A percentile compares a stretch with the other conserved stretches of the same genome.
Evolutionary conservation across 2,797 vertebrate species (phyloP).

Genomic region (Cossypha niveicapilla): DNA sequence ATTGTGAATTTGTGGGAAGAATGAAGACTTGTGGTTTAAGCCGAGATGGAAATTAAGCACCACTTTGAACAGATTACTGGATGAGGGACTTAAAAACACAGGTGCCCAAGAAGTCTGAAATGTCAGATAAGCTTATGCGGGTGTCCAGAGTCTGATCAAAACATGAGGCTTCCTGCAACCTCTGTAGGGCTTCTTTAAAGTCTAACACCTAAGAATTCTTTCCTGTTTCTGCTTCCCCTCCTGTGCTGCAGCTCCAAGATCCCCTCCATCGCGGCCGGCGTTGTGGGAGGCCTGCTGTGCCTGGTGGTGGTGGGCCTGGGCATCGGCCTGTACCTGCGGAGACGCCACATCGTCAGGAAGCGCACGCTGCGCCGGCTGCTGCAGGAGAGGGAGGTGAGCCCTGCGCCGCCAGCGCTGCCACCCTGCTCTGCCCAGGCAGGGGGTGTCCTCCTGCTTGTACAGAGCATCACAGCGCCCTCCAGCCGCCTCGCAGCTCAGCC

Average conservation of each 20-base stretch:
- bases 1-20: background rate
- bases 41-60: background rate
- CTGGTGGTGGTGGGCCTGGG: conserved; percentile 81
- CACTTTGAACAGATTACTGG: background rate
- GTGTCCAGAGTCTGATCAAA: background rate
- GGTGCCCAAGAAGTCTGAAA: background rate
- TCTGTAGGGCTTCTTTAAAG: background rate
- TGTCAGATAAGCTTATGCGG: background rate
- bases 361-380: conserved; percentile 90
- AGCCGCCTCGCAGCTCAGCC: background rate
- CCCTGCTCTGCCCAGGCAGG: rapidly evolving
- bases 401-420: too few relatives aligned
- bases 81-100: background rate
- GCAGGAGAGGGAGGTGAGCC: conserved; percentile 88
- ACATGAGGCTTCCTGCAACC: background rate
- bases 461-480: background rate
- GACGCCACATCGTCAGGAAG: conserved; percentile 91
- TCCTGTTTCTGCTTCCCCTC: background rate
- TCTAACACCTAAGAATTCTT: background rate
- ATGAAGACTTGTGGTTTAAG: background rate
- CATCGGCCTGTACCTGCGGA: conserved; percentile 85
- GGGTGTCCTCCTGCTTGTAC: rapidly evolving
- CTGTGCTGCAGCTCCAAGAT: conserved; percentile 76
- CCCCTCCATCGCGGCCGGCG: conserved; percentile 86
- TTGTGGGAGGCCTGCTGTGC: conserved; percentile 88